Base-by-base conservation (phyloP, 2,888 invertebrate species). In the Aspidiotus destructor region DNA sequence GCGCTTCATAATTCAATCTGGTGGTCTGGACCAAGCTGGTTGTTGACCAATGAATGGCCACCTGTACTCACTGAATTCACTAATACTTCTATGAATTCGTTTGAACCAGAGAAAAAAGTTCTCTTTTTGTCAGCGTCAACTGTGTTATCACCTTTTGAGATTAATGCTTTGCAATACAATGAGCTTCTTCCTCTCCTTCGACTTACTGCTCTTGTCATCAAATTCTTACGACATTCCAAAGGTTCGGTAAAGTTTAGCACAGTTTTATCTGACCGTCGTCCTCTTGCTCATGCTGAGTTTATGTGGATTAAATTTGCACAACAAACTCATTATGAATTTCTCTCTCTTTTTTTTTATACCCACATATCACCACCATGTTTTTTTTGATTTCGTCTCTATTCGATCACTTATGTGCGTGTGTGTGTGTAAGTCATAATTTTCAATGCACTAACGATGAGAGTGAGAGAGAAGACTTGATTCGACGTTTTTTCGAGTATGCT, bases 251-350 rank as follows among this genome's bases (percentile, higher is more conserved):
- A n/a, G n/a, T n/a, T n/a, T n/a, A n/a, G n/a, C n/a, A n/a, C n/a
- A n/a, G n/a, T n/a, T n/a, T 2, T 3, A 48, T 3, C 2, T 6
- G 2, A 2, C 2, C 2, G 2, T 48, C 48, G 48, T n/a, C 2
- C 6, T 2, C 2, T 48, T 3, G 2, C 2, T 1, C 2, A 48
- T 2, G 6, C 2, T 3, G 2, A 48, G 2, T 6, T 6, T 2
- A 2, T 48, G 2, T 6, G 48, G 2, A 13, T 48, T 48, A n/a
- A 6, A 48, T 2, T 6, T 3, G 48, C 2, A 48, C 48, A 48
- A 48, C 2, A 48, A 3, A 3, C 6, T 6, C 48, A 48, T 48
- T 48, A n/a, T n/a, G n/a, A n/a, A n/a, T n/a, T n/a, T n/a, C n/a
- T n/a, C n/a, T n/a, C n/a, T n/a, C n/a, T n/a, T n/a, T n/a, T n/a